Evolutionary conservation across 35 echinoderm and acorn worm genomes (phyloP), one percentile per base, ranked within the genome.

Genomic region (Eucidaris tribuloides): DNA sequence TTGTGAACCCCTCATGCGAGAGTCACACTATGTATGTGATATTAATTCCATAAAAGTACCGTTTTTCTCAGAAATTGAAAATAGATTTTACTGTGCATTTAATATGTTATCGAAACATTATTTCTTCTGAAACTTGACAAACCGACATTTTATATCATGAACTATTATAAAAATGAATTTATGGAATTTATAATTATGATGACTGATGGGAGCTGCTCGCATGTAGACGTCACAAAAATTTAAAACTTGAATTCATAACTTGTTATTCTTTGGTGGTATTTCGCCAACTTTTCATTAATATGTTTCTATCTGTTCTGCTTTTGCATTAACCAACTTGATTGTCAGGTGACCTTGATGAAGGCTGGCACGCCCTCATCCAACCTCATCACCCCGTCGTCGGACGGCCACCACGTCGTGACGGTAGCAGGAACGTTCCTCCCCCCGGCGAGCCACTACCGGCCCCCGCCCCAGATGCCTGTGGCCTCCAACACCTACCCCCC

Each of bases 401-500:
- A 81, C 36, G 61, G 68, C 18, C 83, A 86, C 52, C 92, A 94
- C 42, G 57, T 94, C 39, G 92, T 94, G 20, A 90, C 92, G 7
- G 92, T 94, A 25, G 65, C 92, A 19, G 92, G 92, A 18, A 94
- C 92, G 33, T 94, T 84, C 82, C 92, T 82, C 45, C 92, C 92
- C 40, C 92, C 92, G 4, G 65, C 92, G 25, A 94, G 76, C 77
- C 81, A 90, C 45, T 85, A 85, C 65, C 76, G 37, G 37, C 76
- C 55, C 42, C 78, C n/a, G 24, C 78, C 77, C 24, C 76, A 80
- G n/a, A 76, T 45, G 30, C 72, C 52, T 33, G 36, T 45, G 58
- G 62, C 49, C 7, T 44, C 71, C 76, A 70, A 63, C 44, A 89
- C 74, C 17, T 41, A 58, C 35, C 80, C 65, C 86, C 78, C 86